A percentile compares a stretch with the other conserved stretches of the same genome.
Conservation (phyloP, 2,797 vertebrate genomes). For the Enoplosus armatus region DNA sequence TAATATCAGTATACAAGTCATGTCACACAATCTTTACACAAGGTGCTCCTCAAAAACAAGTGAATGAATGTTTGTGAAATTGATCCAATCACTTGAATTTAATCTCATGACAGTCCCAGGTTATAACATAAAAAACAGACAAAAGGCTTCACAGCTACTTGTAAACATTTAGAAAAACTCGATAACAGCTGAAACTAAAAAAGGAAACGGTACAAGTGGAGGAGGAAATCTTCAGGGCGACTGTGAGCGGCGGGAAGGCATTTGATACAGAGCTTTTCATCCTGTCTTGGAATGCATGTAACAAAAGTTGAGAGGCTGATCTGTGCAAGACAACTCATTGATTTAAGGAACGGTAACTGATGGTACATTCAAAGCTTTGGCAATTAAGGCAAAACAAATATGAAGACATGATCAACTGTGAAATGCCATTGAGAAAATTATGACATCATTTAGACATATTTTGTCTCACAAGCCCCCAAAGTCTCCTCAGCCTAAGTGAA, state of each 20-base stretch:
- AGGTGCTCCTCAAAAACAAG: slow-evolving; percentile 39
- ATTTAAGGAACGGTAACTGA: slow-evolving; percentile 4
- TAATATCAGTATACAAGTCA: slow-evolving; percentile 38
- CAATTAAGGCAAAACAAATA: slow-evolving; percentile 71
- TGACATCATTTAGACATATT: slow-evolving; percentile 37
- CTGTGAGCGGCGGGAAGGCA: slow-evolving; percentile 24
- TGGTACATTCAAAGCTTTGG: slow-evolving; percentile 78
- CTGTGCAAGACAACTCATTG: background rate
- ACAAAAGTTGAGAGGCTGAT: slow-evolving; percentile 13
- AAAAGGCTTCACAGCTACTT: slow-evolving; percentile 60
- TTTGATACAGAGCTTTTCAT: slow-evolving; percentile 1
- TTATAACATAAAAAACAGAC: slow-evolving; percentile 19
- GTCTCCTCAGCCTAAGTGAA: background rate
- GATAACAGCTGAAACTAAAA: slow-evolving; percentile 21
- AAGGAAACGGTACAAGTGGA: slow-evolving; percentile 7
- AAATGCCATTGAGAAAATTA: slow-evolving; percentile 30
- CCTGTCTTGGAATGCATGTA: slow-evolving; percentile 38
- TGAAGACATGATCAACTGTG: slow-evolving; percentile 16
- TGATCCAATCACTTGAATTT: slow-evolving; percentile 40
- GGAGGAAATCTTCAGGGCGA: slow-evolving; percentile 36
- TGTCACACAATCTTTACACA: slow-evolving; percentile 43
- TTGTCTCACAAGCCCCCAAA: slow-evolving; percentile 6
- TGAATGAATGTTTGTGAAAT: slow-evolving; percentile 46
- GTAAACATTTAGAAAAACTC: slow-evolving; percentile 46
- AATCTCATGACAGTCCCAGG: slow-evolving; percentile 42